A percentile compares a stretch with the other conserved stretches of the same genome.
These are phyloP conservation scores for Gymnocheta viridis DNA, from an alignment of 2,888 invertebrate genomes.

Conservation along the genomic window DNA sequence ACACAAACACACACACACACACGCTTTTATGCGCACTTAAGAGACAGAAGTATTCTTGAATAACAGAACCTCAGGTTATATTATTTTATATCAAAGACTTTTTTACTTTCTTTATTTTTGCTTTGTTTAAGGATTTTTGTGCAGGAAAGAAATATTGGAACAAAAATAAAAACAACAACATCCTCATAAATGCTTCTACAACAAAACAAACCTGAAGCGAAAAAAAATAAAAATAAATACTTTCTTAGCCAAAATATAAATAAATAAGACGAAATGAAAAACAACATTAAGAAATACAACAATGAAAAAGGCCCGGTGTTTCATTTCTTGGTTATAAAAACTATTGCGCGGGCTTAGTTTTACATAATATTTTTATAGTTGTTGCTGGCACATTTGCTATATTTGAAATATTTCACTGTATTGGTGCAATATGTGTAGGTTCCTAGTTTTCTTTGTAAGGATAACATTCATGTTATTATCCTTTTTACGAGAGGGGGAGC, in stretches of 20 bases:
- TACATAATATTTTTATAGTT: slow-evolving; percentile 57
- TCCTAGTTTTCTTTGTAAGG: slow-evolving; percentile 43
- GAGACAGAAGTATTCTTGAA: slow-evolving; percentile 46
- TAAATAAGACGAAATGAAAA: slow-evolving; percentile 25
- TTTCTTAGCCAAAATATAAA: slow-evolving; percentile 68
- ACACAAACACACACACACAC: slow-evolving; percentile 10
- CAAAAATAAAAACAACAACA: slow-evolving; percentile 32
- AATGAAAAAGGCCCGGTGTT: slow-evolving; percentile 70
- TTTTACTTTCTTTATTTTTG: slow-evolving; percentile 36
- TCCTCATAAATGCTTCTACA: slow-evolving; percentile 18
- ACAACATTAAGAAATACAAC: slow-evolving; percentile 43
- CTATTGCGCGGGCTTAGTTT: slow-evolving; percentile 65
- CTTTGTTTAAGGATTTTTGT: slow-evolving; percentile 65
- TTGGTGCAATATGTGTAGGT: slow-evolving; percentile 39
- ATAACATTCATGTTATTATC: slow-evolving; percentile 26
- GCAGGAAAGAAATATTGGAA: slow-evolving; percentile 61
- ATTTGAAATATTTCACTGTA: slow-evolving; percentile 16
- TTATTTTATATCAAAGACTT: slow-evolving; percentile 65
- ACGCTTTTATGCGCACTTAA: not conserved
- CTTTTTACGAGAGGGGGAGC: slow-evolving; percentile 42
- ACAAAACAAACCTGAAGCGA: slow-evolving; percentile 24
- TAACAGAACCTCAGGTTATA: slow-evolving; percentile 67
- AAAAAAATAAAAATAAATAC: slow-evolving; percentile 7
- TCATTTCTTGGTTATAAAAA: slow-evolving; percentile 61
- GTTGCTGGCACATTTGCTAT: slow-evolving; percentile 48